A percentile compares a stretch with the other conserved stretches of the same genome.
phyloP scores from a whole-genome alignment of 2,113 vertebrate species.

The Echinops telfairi region DNA sequence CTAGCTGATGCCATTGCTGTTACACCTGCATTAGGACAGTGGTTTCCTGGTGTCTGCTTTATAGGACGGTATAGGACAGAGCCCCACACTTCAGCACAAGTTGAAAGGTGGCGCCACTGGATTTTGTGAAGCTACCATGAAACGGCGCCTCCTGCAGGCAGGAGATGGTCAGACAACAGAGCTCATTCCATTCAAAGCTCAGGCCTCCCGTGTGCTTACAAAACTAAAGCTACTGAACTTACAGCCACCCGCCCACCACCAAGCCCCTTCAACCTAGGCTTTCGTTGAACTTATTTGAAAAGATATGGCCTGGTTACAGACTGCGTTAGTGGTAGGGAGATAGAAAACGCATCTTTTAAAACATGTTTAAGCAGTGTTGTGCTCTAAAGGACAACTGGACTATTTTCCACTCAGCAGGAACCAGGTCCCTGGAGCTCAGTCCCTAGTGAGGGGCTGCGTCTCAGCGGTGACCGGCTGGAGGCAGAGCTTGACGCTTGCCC shows the following conservation, averaged over 20 bases:
- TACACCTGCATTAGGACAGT: neutral
- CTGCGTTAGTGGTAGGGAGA: neutral
- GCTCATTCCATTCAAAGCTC: neutral
- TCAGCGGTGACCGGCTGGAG: neutral
- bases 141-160: constrained; percentile 50
- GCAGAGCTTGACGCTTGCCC: neutral
- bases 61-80: neutral
- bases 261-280: neutral
- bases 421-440: neutral
- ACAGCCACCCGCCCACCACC: neutral
- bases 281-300: constrained; percentile 23
- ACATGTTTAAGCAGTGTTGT: neutral
- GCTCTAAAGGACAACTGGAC: neutral
- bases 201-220: neutral
- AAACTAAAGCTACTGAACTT: neutral
- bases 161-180: neutral
- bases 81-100: constrained; percentile 8
- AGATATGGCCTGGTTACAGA: neutral
- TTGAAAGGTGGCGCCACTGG: neutral
- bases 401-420: neutral
- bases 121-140: neutral
- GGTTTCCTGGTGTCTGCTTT: neutral
- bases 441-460: neutral
- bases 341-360: constrained; percentile 22
- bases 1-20: neutral